A percentile compares a stretch with the other conserved stretches of the same genome.
These are phyloP conservation scores for Cherax destructor DNA, from an alignment of 1,140 invertebrate genomes.

Conservation along the genomic window DNA sequence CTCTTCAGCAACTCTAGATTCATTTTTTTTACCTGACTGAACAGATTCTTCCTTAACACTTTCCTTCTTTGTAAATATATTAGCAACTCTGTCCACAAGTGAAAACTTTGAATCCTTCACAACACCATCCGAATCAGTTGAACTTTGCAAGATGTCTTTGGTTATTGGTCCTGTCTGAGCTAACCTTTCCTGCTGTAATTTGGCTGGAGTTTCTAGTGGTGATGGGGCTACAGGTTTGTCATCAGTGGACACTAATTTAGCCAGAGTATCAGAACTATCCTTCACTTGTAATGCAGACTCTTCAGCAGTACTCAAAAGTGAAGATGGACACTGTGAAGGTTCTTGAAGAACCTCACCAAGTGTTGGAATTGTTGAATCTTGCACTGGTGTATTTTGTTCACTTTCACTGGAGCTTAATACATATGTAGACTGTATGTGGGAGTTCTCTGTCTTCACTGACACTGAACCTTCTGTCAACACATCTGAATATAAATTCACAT, in stretches of 20 bases:
- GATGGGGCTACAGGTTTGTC: neutral
- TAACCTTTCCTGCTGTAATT: neutral
- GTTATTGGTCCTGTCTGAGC: neutral
- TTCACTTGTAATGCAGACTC: neutral
- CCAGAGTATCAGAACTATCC: constrained; percentile 16
- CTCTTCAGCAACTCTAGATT: too few species aligned
- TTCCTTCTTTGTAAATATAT: neutral
- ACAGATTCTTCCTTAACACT: neutral
- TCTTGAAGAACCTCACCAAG: neutral
- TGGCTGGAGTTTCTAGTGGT: neutral
- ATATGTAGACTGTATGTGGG: neutral
- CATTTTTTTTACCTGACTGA: neutral
- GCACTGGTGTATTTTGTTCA: neutral
- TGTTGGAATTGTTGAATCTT: neutral
- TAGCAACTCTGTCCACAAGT: neutral
- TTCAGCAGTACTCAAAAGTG: neutral
- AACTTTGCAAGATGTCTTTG: neutral
- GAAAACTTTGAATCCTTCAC: neutral
- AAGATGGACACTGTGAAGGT: neutral
- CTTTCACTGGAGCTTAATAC: neutral
- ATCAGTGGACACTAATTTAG: constrained; percentile 11
- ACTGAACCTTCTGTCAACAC: neutral
- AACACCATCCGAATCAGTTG: neutral
- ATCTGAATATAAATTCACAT: neutral
- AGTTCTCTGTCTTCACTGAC: too few species aligned